A percentile compares a stretch with the other conserved stretches of the same genome.
These are phyloP conservation scores for Pelochelys cantorii DNA, from an alignment of 2,797 vertebrate species.

Conservation along the genomic window DNA sequence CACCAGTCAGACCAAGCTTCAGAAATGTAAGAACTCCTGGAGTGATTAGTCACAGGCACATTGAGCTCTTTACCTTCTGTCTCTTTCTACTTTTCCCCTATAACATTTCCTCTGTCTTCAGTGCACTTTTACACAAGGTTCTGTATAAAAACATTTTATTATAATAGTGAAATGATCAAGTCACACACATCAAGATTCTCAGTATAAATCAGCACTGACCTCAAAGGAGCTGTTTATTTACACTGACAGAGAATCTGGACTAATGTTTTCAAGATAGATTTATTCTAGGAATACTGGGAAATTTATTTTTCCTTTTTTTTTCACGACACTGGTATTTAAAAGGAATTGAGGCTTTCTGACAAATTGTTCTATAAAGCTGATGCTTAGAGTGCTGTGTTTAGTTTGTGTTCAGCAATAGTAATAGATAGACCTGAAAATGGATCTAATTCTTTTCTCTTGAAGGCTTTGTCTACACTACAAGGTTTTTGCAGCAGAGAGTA, in stretches of 20 bases:
- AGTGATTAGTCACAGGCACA: neutral
- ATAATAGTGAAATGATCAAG: neutral
- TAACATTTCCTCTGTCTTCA: slow-evolving; percentile 16
- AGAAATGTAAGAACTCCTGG: neutral
- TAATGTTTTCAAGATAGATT: neutral
- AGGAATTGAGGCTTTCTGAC: neutral
- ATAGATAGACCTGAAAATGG: neutral
- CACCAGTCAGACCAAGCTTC: neutral
- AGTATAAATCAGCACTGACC: neutral
- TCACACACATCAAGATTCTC: neutral
- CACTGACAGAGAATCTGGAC: slow-evolving; percentile 7
- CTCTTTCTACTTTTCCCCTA: slow-evolving; percentile 1
- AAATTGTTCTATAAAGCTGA: neutral
- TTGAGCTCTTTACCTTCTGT: neutral
- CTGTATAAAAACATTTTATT: neutral
- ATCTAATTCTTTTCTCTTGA: neutral
- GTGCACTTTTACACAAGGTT: neutral
- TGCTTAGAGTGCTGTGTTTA: neutral
- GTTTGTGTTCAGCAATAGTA: neutral
- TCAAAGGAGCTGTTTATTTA: slow-evolving; percentile 13
- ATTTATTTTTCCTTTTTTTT: neutral
- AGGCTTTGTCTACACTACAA: too few relatives aligned
- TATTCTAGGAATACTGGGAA: neutral
- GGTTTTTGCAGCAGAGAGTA: too few relatives aligned
- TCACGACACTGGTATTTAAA: neutral